These are phyloP conservation scores for Ploceus nigricollis DNA, from an alignment of 2,113 vertebrate species.

Conservation along the genomic window DNA sequence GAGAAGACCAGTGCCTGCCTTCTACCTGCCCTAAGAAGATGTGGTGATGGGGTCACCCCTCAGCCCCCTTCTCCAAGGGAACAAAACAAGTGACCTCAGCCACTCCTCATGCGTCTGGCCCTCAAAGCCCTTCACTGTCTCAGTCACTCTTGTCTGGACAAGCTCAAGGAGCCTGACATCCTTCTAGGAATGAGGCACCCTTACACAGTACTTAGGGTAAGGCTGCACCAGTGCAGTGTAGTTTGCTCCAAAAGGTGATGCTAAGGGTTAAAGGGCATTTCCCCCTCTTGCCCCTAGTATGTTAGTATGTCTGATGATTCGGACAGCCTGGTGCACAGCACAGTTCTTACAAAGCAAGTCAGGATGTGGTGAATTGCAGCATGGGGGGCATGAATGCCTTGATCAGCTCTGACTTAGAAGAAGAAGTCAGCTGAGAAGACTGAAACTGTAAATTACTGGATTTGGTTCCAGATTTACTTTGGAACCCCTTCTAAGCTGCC, in stretches of 20 bases:
- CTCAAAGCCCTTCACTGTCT: accelerated
- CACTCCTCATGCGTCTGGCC: accelerated
- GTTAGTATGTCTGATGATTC: background rate
- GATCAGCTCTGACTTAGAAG: background rate
- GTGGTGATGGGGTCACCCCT: background rate
- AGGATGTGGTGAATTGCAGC: background rate
- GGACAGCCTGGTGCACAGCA: background rate
- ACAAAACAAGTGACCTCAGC: background rate
- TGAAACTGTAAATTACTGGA: background rate
- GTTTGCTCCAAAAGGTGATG: background rate
- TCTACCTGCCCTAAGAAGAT: background rate
- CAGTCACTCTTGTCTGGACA: background rate
- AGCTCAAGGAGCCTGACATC: background rate
- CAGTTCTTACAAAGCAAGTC: background rate
- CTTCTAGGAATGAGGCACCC: accelerated
- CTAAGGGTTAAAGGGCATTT: background rate
- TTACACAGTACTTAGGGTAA: background rate
- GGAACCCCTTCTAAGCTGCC: background rate
- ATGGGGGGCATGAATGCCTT: background rate
- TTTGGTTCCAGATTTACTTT: background rate
- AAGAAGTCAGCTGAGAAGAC: background rate
- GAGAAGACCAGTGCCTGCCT: background rate
- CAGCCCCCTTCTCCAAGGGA: background rate
- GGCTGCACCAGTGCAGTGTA: background rate
- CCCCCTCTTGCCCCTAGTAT: accelerated